phyloP scores from a whole-genome alignment of 2,113 vertebrate genomes.

The Genyomyrus donnyi region DNA sequence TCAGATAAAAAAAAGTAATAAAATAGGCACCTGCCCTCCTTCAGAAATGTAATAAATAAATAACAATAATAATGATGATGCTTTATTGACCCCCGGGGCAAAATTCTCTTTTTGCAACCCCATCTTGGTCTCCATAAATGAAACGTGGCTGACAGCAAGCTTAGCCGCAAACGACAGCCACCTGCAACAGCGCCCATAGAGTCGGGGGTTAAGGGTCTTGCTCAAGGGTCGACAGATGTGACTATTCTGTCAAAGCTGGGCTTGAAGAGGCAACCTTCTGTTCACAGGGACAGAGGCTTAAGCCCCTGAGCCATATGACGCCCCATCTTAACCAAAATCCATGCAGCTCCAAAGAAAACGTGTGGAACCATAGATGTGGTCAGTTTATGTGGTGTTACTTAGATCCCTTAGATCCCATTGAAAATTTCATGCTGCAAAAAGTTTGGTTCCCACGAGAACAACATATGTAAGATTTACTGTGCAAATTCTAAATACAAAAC shows the following conservation, averaged over 20 bases:
- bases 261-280: background rate
- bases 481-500: background rate
- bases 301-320: background rate
- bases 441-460: background rate
- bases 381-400: background rate
- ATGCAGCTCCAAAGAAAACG: background rate
- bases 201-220: background rate
- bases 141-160: background rate
- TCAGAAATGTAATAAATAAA: background rate
- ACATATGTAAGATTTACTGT: background rate
- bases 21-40: background rate
- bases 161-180: background rate
- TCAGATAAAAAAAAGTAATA: background rate
- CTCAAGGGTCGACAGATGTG: background rate
- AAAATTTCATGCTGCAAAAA: background rate
- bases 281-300: background rate
- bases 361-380: background rate
- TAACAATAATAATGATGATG: background rate
- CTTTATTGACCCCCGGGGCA: background rate
- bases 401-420: background rate
- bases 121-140: background rate
- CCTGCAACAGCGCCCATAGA: background rate
- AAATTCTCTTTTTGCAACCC: background rate
- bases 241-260: background rate
- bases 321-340: background rate